phyloP scores from a whole-genome alignment of 2,113 vertebrate species.

The Sinocyclocheilus anshuiensis region DNA sequence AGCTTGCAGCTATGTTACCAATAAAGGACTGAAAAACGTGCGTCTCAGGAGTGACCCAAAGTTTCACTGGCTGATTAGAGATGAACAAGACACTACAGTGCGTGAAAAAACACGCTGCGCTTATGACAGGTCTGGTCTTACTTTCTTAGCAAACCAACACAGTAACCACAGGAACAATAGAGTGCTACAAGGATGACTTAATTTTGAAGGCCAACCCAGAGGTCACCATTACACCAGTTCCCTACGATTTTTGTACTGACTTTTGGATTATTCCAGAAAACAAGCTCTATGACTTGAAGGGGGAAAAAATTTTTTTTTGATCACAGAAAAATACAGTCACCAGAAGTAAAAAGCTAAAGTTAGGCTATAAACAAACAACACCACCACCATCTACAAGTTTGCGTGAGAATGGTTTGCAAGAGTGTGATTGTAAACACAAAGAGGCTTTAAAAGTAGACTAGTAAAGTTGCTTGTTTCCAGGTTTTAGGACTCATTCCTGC shows the following conservation, averaged over 20 bases:
- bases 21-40: constrained; percentile 75
- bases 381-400: background rate
- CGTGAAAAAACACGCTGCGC: constrained; percentile 78
- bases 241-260: background rate
- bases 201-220: background rate
- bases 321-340: background rate
- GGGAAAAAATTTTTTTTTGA: too few relatives aligned
- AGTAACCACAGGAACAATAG: background rate
- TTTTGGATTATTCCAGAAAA: background rate
- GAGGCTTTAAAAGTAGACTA: too few relatives aligned
- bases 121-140: constrained; percentile 82
- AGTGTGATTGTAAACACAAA: too few relatives aligned
- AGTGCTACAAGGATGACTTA: background rate
- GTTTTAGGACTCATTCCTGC: background rate
- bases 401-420: background rate
- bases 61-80: constrained; percentile 85
- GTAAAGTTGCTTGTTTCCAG: background rate
- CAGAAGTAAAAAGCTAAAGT: background rate
- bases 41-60: constrained; percentile 71
- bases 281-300: too few relatives aligned
- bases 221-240: background rate
- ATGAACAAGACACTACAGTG: constrained; percentile 83
- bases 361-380: background rate
- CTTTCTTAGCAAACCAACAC: constrained; percentile 2
- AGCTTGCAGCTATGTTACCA: constrained; percentile 80